Conservation (phyloP, 35 echinoderm and acorn worm genomes). For the Acanthaster planci region DNA sequence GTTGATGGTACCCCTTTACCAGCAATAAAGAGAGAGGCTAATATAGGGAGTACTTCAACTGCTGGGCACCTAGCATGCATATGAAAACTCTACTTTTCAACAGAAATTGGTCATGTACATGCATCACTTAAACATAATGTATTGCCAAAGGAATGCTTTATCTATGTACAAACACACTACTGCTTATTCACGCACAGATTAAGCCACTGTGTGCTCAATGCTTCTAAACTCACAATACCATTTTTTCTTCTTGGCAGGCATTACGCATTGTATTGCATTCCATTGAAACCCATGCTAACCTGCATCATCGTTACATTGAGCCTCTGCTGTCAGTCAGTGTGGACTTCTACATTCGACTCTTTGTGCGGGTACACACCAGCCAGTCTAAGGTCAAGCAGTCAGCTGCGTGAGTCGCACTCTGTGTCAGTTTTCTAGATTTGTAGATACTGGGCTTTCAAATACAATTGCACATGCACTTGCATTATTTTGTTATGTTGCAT, state of each 20-base stretch:
- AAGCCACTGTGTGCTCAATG: neutral
- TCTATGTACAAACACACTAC: too few relatives aligned
- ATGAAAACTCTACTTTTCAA: too few relatives aligned
- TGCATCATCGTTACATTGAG: constrained; percentile 83
- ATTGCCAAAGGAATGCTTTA: too few relatives aligned
- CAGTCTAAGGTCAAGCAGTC: constrained; percentile 80
- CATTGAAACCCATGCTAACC: constrained; percentile 72
- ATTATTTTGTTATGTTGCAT: neutral
- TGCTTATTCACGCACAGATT: too few relatives aligned
- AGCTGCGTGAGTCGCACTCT: constrained; percentile 69
- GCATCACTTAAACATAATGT: too few relatives aligned
- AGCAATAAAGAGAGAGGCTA: too few relatives aligned
- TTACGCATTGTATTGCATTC: constrained; percentile 85
- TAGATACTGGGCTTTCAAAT: neutral
- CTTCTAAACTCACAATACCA: neutral
- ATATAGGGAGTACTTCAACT: too few relatives aligned
- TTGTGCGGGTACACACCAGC: constrained; percentile 80
- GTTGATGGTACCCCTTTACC: too few relatives aligned
- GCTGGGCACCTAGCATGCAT: too few relatives aligned
- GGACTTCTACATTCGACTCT: constrained; percentile 93
- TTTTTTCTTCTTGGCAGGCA: constrained; percentile 61
- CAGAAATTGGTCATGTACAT: neutral
- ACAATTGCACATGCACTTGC: neutral
- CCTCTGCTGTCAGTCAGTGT: constrained; percentile 78
- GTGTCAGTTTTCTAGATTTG: neutral